A percentile compares a stretch with the other conserved stretches of the same genome.
These are phyloP conservation scores for Prionace glauca DNA, from an alignment of 2,797 vertebrate species.

Conservation along the genomic window DNA sequence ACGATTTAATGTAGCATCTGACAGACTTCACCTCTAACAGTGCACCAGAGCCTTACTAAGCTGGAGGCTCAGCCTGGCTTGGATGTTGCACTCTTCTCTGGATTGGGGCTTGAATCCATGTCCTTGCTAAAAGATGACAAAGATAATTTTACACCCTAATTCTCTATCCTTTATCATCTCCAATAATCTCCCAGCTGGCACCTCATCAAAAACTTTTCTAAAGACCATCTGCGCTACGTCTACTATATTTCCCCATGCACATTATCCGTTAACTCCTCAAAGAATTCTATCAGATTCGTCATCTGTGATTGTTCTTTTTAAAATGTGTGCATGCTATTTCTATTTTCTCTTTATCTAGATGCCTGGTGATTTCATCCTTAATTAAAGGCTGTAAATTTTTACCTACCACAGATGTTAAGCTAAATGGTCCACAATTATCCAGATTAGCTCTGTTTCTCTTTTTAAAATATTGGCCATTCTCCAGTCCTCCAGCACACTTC, in stretches of 20 bases:
- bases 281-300: neutral
- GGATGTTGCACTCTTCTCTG: neutral
- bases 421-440: neutral
- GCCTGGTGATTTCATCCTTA: neutral
- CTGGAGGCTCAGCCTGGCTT: neutral
- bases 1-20: neutral
- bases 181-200: neutral
- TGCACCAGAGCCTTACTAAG: neutral
- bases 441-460: neutral
- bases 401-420: neutral
- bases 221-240: neutral
- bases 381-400: neutral
- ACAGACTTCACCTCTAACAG: neutral
- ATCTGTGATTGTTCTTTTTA: neutral
- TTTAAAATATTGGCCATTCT: neutral
- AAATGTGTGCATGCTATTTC: neutral
- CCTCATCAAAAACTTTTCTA: neutral
- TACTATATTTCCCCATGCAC: neutral
- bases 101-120: neutral
- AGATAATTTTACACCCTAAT: neutral
- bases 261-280: neutral
- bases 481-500: constrained; percentile 16
- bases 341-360: neutral
- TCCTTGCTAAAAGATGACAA: neutral
- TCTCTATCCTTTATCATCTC: neutral